Evolutionary conservation across 2,888 invertebrate genomes (phyloP), one percentile per base, ranked within the genome.

Genomic region (Drosophila tanythrix): DNA sequence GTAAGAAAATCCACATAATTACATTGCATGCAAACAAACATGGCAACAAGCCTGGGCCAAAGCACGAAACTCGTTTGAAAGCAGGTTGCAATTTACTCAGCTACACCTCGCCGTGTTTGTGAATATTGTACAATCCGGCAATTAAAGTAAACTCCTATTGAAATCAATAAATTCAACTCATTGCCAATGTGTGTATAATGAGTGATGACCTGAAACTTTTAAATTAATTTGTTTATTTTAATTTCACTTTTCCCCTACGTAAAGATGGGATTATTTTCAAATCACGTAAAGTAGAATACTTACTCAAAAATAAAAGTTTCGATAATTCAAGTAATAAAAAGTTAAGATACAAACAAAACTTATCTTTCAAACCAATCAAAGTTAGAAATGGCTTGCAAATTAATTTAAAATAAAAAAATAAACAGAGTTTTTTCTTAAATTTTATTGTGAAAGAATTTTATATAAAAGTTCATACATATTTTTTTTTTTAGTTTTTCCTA

Each of bases 11-110:
- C 59, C 48, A 73, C 64, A 59, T 82, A 87, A 87, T 79, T 79
- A 71, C 77, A 80, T 80, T 74, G 88, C 84, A 88, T 83, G 83
- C 83, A 86, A 84, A 83, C 72, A 83, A 83, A 77, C 83, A 84
- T 65, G 73, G 83, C 86, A 63, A 73, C 62, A 67, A 76, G 74
- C 74, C 60, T 55, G 48, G 63, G 53, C 51, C 58, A 58, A 27
- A 61, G 35, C 72, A 77, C 70, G 64, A 79, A 88, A 82, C 75
- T 75, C 57, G 58, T 67, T 77, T 64, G 57, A 83, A 87, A 79
- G 46, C 82, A 79, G 73, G 68, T 83, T 69, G 65, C 62, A 64
- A 67, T 64, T 70, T 63, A 13, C 57, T 48, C 40, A 63, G 58
- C 65, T 36, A 25, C 18, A 57, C 50, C 57, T 40, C 21, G 11